Conservation (phyloP, 2,888 invertebrate genomes). For the Pandemis cinnamomeana region DNA sequence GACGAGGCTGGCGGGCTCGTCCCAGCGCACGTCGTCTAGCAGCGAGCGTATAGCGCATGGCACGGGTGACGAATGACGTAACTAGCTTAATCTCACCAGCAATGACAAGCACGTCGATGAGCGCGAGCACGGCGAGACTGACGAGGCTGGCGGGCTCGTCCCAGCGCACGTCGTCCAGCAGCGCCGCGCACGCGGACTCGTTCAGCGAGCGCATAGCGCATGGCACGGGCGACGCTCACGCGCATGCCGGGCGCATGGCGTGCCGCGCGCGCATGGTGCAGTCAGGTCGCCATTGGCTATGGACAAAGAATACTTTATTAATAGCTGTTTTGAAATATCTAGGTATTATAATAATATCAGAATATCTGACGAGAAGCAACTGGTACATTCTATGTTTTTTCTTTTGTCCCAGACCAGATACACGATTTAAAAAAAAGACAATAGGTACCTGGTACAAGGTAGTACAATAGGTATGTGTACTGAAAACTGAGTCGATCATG, state of each 20-base stretch:
- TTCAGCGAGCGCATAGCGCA: slow-evolving; percentile 90
- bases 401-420: too few relatives aligned
- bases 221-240: slow-evolving; percentile 67
- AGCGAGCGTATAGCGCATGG: slow-evolving; percentile 88
- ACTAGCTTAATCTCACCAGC: slow-evolving; percentile 82
- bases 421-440: too few relatives aligned
- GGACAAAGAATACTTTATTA: neutral
- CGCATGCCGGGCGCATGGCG: slow-evolving; percentile 56
- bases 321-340: neutral
- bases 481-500: too few relatives aligned
- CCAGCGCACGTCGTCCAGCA: slow-evolving; percentile 92
- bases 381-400: too few relatives aligned
- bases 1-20: slow-evolving; percentile 90
- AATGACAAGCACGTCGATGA: slow-evolving; percentile 95
- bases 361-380: too few relatives aligned
- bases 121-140: slow-evolving; percentile 90
- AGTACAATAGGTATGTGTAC: too few relatives aligned
- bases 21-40: slow-evolving; percentile 92
- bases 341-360: too few relatives aligned
- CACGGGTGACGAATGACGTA: slow-evolving; percentile 55
- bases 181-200: slow-evolving; percentile 91
- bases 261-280: slow-evolving; percentile 4
- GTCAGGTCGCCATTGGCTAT: slow-evolving; percentile 48
- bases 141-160: slow-evolving; percentile 90
- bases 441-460: too few relatives aligned